Percentiles rank a stretch among this genome's conserved stretches.
Evolutionary conservation across 2,797 vertebrate genomes (phyloP).

Genomic region (Pterois miles): DNA sequence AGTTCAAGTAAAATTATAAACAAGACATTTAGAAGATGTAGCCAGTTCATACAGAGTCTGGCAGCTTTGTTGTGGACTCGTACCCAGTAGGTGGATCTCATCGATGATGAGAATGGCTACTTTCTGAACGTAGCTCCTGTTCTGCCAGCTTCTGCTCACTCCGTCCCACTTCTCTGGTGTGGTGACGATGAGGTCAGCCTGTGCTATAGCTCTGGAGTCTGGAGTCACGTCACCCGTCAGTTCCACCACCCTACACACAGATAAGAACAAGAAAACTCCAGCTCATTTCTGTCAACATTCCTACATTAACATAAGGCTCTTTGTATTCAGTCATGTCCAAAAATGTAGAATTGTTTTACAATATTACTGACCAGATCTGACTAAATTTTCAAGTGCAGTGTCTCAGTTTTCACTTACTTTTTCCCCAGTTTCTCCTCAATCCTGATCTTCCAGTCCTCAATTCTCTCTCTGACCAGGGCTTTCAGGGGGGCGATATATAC

Average conservation of each 20-base stretch:
- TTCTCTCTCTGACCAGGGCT: conserved; percentile 95
- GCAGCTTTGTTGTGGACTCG: neutral
- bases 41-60: too few species aligned
- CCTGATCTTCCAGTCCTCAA: conserved; percentile 97
- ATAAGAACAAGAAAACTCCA: neutral
- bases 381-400: neutral
- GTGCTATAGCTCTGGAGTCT: conserved; percentile 93
- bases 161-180: conserved; percentile 99
- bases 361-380: too few species aligned
- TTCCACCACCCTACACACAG: conserved; percentile 89
- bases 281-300: too few species aligned
- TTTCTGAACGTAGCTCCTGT: conserved; percentile 96
- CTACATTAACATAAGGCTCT: too few species aligned
- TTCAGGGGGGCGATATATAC: conserved; percentile 98
- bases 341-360: too few species aligned
- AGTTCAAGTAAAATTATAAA: neutral
- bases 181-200: conserved; percentile 97
- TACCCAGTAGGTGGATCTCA: conserved; percentile 97
- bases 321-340: too few species aligned
- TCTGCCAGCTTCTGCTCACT: conserved; percentile 98
- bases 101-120: conserved; percentile 98
- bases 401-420: conserved; percentile 84
- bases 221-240: conserved; percentile 97
- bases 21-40: neutral
- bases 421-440: conserved; percentile 96